Evolutionary conservation across 1,140 invertebrate genomes (phyloP), one percentile per base, ranked within the genome.

Genomic region (Prorops nasuta): DNA sequence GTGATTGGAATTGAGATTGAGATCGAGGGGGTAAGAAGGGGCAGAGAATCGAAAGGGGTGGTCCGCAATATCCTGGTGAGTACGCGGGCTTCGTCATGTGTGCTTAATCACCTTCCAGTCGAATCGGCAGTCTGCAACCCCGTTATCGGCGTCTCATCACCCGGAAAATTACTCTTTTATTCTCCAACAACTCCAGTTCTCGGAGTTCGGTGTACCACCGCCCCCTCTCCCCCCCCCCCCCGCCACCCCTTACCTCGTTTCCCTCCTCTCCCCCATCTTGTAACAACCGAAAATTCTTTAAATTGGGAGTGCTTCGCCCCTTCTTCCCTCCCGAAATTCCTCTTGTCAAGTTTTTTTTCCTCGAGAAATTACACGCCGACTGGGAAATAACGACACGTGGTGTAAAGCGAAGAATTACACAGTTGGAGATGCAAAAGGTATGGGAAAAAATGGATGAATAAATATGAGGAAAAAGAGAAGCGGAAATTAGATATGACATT

Each of bases 81-180:
- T 71, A 60, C 67, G 67, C 68, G 56, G 53, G 62, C 61, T 72
- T 66, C 64, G 67, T 73, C 74, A 74, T 75, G 74, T 74, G 68
- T 75, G 72, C 72, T 73, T 75, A 76, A 76, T 76, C 72, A 75
- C 71, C 74, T 76, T 76, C 71, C 72, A 75, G 72, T 76, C 71
- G 72, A 74, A 71, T 76, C 72, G 73, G 66, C 66, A 73, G 65
- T 68, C 70, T 73, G 70, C 69, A 71, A 74, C 69, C 73, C 74
- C 72, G 76, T 74, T 74, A 74, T 74, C 72, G 66, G 67, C 69
- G 67, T 67, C 60, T 73, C 71, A 69, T 71, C 74, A 77, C 66
- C 72, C 72, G 72, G 73, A 76, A 77, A 77, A 77, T 76, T 76
- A 76, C 71, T 76, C 73, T 76, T 77, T 76, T 76, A 75, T 77